phyloP scores from a whole-genome alignment of 2,888 invertebrate species.

The Saturnia pavonia region DNA sequence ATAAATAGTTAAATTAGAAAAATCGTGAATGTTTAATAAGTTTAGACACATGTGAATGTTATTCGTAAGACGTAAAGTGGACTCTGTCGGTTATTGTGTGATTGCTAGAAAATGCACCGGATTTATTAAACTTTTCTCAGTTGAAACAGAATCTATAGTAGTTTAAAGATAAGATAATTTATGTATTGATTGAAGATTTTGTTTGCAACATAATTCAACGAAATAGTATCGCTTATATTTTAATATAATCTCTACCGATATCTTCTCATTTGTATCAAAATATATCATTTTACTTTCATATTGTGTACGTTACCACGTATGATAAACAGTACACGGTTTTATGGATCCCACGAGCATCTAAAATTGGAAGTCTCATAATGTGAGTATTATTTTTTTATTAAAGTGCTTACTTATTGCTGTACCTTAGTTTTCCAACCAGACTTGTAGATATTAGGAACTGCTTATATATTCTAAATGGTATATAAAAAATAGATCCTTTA shows the following conservation, averaged over 20 bases:
- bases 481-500: neutral
- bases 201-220: conserved; percentile 29
- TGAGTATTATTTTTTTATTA: conserved; percentile 26
- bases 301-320: conserved; percentile 25
- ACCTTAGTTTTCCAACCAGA: neutral
- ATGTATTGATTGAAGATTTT: conserved; percentile 41
- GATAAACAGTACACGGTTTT: neutral
- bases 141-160: conserved; percentile 29
- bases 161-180: conserved; percentile 37
- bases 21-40: neutral
- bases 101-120: conserved; percentile 40
- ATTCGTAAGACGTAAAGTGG: neutral
- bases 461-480: neutral
- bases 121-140: conserved; percentile 26
- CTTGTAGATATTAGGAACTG: neutral
- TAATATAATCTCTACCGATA: conserved; percentile 22
- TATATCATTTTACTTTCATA: conserved; percentile 28
- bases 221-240: conserved; percentile 23
- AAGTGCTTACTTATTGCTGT: neutral
- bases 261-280: conserved; percentile 24
- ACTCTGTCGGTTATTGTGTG: conserved; percentile 32
- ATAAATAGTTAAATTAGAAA: neutral
- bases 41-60: conserved; percentile 5
- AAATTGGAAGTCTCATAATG: conserved; percentile 14
- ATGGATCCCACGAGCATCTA: neutral